These are phyloP conservation scores for Cricetomys ansorgei DNA, from an alignment of 2,113 vertebrate genomes.

Conservation along the genomic window DNA sequence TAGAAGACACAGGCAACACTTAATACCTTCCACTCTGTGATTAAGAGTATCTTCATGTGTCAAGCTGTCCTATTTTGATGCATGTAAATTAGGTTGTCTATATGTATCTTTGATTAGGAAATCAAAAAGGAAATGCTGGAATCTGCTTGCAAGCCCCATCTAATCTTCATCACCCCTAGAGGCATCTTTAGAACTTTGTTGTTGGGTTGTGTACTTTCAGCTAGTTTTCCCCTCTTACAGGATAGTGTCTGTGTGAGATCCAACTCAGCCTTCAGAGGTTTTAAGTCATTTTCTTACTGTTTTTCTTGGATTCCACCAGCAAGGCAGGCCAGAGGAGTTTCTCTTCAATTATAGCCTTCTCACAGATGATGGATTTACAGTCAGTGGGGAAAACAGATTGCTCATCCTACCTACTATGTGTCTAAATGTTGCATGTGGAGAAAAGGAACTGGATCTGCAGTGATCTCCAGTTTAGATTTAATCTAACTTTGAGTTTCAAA, in stretches of 20 bases:
- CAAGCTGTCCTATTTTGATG: not conserved
- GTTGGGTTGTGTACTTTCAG: not conserved
- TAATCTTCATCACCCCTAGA: not conserved
- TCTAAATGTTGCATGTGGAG: not conserved
- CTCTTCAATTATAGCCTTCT: conserved; percentile 45
- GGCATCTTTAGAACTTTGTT: not conserved
- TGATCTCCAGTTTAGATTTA: not conserved
- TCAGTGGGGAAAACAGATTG: conserved; percentile 22
- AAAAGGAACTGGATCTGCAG: not conserved
- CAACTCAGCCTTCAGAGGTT: conserved; percentile 32
- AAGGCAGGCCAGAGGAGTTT: conserved; percentile 59
- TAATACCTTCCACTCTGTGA: not conserved
- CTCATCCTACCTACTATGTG: conserved; percentile 48
- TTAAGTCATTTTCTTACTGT: conserved; percentile 65
- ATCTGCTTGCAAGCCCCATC: not conserved
- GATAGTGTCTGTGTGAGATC: conserved; percentile 8
- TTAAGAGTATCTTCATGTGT: not conserved
- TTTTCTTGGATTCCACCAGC: conserved; percentile 72
- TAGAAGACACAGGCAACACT: not conserved
- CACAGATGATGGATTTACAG: not conserved
- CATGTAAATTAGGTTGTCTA: not conserved
- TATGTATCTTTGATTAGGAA: not conserved
- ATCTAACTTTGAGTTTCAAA: conserved; percentile 29
- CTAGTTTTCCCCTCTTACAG: not conserved
- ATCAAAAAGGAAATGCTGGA: not conserved